Evolutionary conservation across 2,797 vertebrate genomes (phyloP).

Genomic region (Thripadectes ignobilis): DNA sequence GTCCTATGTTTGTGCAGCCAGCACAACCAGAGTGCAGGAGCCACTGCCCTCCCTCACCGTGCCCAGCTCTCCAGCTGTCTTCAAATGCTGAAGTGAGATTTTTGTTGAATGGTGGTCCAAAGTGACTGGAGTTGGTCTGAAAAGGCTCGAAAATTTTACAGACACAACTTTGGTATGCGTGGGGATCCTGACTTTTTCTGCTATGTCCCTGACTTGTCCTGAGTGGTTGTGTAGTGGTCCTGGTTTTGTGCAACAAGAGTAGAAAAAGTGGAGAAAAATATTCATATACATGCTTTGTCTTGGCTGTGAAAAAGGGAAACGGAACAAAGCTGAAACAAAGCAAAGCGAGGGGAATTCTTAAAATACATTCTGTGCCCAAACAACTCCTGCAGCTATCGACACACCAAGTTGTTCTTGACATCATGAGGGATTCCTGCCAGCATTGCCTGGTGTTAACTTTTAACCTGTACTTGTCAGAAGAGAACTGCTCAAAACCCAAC

Average conservation of each 20-base stretch:
- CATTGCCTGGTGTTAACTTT: not conserved
- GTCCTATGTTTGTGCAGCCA: not conserved
- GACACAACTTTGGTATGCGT: not conserved
- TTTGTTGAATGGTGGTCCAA: not conserved
- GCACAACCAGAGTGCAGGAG: not conserved
- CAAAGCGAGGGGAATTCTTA: not conserved
- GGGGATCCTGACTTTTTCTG: not conserved
- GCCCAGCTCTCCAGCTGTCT: not conserved
- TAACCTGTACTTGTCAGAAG: not conserved
- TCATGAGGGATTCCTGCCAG: not conserved
- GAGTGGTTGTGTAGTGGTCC: not conserved
- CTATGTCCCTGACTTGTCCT: fast-evolving
- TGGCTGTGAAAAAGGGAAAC: not conserved
- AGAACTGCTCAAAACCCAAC: not conserved
- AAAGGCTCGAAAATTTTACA: not conserved
- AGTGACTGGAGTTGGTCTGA: not conserved
- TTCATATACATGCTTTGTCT: not conserved
- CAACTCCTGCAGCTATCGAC: not conserved
- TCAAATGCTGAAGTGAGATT: not conserved
- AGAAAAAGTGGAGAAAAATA: not conserved
- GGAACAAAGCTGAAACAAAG: not conserved
- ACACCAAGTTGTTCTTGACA: not conserved
- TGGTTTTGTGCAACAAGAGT: not conserved
- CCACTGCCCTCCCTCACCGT: not conserved
- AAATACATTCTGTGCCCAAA: not conserved